phyloP scores from a whole-genome alignment of 2,113 vertebrate genomes.

The Clarias macrocephalus region DNA sequence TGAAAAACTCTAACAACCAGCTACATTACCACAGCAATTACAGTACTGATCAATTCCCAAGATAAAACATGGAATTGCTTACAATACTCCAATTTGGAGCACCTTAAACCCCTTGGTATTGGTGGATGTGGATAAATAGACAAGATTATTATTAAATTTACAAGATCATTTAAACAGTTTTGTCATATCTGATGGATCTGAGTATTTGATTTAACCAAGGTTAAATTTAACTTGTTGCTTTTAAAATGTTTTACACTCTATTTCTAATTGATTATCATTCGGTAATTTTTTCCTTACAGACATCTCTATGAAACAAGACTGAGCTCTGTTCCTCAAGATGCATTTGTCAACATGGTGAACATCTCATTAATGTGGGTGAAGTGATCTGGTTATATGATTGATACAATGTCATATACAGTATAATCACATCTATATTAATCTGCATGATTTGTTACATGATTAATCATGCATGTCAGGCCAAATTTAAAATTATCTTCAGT shows the following conservation, averaged over 20 bases:
- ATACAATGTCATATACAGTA: too few relatives aligned
- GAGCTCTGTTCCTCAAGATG: conserved; percentile 76
- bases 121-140: background rate
- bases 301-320: conserved; percentile 88
- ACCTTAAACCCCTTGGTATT: too few relatives aligned
- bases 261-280: background rate
- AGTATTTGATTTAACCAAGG: background rate
- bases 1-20: too few relatives aligned
- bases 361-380: conserved; percentile 93
- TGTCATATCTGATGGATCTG: background rate
- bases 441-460: too few relatives aligned
- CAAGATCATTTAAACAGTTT: background rate
- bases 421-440: background rate
- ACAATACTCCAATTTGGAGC: too few relatives aligned
- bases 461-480: background rate
- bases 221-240: background rate
- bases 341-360: conserved; percentile 86
- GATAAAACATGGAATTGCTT: too few relatives aligned
- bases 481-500: background rate
- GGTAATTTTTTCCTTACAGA: conserved; percentile 65
- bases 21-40: too few relatives aligned
- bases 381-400: background rate
- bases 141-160: background rate
- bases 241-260: too few relatives aligned
- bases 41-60: too few relatives aligned